Conservation (phyloP, 2,888 invertebrate species). For the Andricus quercusramuli region DNA sequence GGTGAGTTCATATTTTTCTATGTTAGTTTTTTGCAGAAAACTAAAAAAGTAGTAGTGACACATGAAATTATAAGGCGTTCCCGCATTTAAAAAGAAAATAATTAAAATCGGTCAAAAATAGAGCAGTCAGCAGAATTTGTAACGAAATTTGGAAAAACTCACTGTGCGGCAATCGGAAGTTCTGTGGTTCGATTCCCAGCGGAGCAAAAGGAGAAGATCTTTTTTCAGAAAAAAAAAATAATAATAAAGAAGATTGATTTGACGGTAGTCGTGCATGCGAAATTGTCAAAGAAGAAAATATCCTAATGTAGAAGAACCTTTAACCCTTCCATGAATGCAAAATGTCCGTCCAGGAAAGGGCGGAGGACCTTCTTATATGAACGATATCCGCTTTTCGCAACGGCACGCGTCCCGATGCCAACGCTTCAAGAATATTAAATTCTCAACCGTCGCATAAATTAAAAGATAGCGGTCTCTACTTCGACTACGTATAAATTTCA, state of each 20-base stretch:
- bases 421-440: slow-evolving; percentile 75
- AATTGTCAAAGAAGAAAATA: slow-evolving; percentile 6
- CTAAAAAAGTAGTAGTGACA: too few relatives aligned
- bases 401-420: slow-evolving; percentile 67
- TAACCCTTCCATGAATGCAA: slow-evolving; percentile 71
- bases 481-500: slow-evolving; percentile 68
- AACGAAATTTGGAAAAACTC: too few relatives aligned
- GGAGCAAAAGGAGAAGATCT: too few relatives aligned
- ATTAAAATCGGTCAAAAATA: too few relatives aligned
- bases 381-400: slow-evolving; percentile 56
- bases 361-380: slow-evolving; percentile 58
- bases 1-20: too few relatives aligned
- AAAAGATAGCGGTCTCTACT: slow-evolving; percentile 74
- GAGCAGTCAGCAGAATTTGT: too few relatives aligned
- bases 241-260: not conserved
- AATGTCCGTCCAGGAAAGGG: slow-evolving; percentile 63
- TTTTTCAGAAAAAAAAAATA: too few relatives aligned
- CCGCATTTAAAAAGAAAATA: too few relatives aligned
- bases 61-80: too few relatives aligned
- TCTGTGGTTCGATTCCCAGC: too few relatives aligned
- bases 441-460: slow-evolving; percentile 75
- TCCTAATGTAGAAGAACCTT: slow-evolving; percentile 48
- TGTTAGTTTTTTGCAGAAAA: too few relatives aligned
- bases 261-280: not conserved
- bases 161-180: too few relatives aligned